These are phyloP conservation scores for Sycophila sp. DNA, from an alignment of 1,140 invertebrate species.

Conservation along the genomic window DNA sequence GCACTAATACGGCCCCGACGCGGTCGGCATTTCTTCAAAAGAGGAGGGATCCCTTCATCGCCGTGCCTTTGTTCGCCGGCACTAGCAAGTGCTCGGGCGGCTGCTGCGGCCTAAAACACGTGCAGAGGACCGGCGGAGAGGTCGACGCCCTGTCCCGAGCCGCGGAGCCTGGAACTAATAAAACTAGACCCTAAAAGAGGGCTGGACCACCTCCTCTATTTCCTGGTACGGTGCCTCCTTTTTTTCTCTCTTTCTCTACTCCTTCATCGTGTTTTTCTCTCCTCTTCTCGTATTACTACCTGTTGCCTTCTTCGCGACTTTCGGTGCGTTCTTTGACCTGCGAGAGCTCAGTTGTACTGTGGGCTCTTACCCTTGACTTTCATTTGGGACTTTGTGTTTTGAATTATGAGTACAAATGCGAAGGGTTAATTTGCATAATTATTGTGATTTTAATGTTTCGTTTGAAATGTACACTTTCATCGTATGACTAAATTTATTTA, in stretches of 20 bases:
- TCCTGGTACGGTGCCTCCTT: background rate
- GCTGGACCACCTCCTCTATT: background rate
- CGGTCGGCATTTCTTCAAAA: background rate
- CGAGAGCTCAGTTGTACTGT: too few species aligned
- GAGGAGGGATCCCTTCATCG: conserved; percentile 1
- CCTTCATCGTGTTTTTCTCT: background rate
- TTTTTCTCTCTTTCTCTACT: background rate
- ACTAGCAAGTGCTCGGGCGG: conserved; percentile 13
- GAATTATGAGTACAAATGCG: too few species aligned
- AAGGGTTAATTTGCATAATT: too few species aligned
- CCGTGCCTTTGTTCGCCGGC: conserved; percentile 33
- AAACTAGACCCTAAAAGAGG: conserved; percentile 1
- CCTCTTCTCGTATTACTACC: background rate
- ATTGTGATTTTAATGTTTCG: too few species aligned
- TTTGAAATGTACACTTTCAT: too few species aligned
- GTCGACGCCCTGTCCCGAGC: conserved; percentile 7
- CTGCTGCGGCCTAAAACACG: background rate
- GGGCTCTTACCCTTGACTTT: too few species aligned
- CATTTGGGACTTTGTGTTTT: background rate
- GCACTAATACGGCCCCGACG: too few species aligned
- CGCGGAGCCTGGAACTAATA: background rate
- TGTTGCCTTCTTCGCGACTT: background rate
- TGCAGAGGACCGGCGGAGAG: background rate
- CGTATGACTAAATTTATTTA: too few species aligned
- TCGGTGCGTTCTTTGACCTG: background rate